phyloP scores from a whole-genome alignment of 2,113 vertebrate species.

The Pluvialis apricaria region DNA sequence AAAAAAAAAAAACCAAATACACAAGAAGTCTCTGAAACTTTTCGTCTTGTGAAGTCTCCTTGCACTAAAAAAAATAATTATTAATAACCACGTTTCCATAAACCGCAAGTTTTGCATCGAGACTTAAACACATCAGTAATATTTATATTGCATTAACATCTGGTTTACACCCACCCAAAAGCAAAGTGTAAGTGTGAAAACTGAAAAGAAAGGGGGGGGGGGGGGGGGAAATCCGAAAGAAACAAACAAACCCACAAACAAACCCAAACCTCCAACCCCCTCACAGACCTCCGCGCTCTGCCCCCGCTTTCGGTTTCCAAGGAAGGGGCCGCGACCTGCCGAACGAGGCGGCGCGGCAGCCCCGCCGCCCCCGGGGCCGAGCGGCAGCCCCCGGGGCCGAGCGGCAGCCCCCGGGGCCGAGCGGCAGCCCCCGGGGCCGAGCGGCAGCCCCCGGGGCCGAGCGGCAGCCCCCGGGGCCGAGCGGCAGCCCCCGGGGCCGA shows the following conservation, averaged over 20 bases:
- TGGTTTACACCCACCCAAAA: neutral
- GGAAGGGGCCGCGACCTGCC: neutral
- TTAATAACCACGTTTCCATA: neutral
- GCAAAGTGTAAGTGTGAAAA: neutral
- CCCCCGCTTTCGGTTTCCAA: neutral
- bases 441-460: neutral
- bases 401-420: too few relatives aligned
- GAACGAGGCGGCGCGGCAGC: neutral
- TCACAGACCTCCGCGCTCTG: neutral
- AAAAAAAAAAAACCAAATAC: neutral
- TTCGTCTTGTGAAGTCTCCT: neutral
- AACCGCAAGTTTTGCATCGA: neutral
- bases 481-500: too few relatives aligned
- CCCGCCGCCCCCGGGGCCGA: neutral
- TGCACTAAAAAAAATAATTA: neutral
- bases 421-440: too few relatives aligned
- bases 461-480: neutral
- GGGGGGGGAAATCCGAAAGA: too few relatives aligned
- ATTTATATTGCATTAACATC: neutral
- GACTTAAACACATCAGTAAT: neutral
- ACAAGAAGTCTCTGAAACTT: neutral
- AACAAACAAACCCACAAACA: neutral
- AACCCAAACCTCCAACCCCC: accelerated
- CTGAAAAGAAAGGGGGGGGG: neutral
- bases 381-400: too few relatives aligned